Evolutionary conservation across 2,113 vertebrate species (phyloP).

Genomic region (Aegotheles bennettii): DNA sequence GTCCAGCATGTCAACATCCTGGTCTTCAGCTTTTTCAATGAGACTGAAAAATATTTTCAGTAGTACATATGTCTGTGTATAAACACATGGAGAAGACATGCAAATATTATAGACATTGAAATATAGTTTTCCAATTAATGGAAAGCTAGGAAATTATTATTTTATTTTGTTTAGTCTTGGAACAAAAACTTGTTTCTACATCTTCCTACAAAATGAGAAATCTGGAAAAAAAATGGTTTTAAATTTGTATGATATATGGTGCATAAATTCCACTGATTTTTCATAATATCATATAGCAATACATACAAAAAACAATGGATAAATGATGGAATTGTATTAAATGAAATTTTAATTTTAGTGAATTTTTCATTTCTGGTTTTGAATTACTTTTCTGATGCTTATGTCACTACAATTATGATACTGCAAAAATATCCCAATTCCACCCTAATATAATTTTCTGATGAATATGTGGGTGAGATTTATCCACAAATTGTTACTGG

Average conservation of each 20-base stretch:
- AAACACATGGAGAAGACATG: background rate
- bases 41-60: background rate
- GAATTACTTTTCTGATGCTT: background rate
- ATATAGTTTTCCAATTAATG: background rate
- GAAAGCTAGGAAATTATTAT: background rate
- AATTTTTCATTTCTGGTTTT: background rate
- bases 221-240: background rate
- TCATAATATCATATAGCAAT: background rate
- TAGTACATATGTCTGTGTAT: background rate
- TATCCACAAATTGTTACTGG: background rate
- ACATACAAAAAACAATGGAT: background rate
- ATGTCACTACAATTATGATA: background rate
- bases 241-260: background rate
- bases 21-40: background rate
- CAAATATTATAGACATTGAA: background rate
- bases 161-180: background rate
- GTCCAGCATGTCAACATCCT: background rate
- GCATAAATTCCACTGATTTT: background rate
- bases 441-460: background rate
- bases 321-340: background rate
- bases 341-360: background rate
- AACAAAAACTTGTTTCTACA: background rate
- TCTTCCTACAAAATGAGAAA: background rate
- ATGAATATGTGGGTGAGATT: background rate
- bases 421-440: background rate